Conservation (phyloP, 92 coral and sea anemone species). For the Palythoa grandiflora region DNA sequence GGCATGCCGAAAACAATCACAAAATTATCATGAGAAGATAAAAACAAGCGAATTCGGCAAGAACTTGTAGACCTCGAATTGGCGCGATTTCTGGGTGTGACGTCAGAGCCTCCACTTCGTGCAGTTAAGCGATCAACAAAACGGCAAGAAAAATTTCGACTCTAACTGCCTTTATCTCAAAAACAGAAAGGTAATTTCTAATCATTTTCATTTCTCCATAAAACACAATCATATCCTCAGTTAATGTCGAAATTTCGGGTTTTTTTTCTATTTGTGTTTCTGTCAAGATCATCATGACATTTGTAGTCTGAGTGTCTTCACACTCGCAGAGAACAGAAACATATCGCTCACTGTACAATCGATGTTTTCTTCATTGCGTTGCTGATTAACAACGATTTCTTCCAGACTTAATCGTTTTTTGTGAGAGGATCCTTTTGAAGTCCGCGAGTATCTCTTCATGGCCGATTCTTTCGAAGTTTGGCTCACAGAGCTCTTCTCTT, state of each 20-base stretch:
- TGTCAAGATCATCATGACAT: not conserved
- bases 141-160: conserved; percentile 23
- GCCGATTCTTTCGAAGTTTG: no score
- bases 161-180: conserved; percentile 11
- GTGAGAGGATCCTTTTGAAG: no score
- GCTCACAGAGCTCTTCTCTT: no score
- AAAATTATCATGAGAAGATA: no score
- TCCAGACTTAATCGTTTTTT: no score
- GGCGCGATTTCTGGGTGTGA: conserved; percentile 14
- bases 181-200: not conserved
- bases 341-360: no score
- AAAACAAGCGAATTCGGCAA: no score
- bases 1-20: not conserved
- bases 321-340: no score
- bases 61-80: no score
- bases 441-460: no score
- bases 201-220: not conserved
- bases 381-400: no score
- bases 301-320: not conserved
- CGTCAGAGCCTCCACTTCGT: conserved; percentile 21
- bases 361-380: no score
- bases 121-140: conserved; percentile 24
- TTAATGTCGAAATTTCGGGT: not conserved
- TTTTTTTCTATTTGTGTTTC: not conserved
- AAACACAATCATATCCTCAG: conserved; percentile 12